phyloP scores from a whole-genome alignment of 2,888 invertebrate species.

The Chymomyza amoena region DNA sequence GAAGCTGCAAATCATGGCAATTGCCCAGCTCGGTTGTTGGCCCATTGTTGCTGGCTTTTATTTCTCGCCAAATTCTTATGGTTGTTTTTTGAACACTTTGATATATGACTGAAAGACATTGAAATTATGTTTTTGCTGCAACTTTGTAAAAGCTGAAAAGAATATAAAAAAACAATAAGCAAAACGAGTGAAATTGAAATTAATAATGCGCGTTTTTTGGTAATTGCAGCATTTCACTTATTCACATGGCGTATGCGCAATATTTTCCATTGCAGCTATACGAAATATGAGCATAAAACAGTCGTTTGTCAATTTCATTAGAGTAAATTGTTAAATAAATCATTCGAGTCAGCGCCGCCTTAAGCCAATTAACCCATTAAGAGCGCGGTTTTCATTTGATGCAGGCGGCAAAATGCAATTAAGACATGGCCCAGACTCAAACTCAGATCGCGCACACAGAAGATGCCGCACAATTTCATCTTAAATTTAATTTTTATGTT shows the following conservation, averaged over 20 bases:
- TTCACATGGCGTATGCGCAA: slow-evolving; percentile 20
- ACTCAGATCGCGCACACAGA: background rate
- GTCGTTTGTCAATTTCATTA: slow-evolving; percentile 63
- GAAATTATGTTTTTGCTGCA: slow-evolving; percentile 32
- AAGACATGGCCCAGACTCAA: slow-evolving; percentile 29
- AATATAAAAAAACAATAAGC: background rate
- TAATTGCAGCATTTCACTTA: background rate
- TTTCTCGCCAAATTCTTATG: background rate
- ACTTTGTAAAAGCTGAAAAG: background rate
- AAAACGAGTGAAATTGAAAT: slow-evolving; percentile 54
- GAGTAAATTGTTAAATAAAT: slow-evolving; percentile 10
- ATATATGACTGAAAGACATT: slow-evolving; percentile 39
- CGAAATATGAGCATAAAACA: background rate
- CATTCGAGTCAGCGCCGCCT: slow-evolving; percentile 32
- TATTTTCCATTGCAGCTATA: background rate
- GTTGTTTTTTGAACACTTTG: slow-evolving; percentile 27
- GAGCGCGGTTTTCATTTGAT: slow-evolving; percentile 49
- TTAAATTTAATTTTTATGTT: slow-evolving; percentile 63
- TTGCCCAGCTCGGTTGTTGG: slow-evolving; percentile 28
- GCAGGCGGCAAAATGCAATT: slow-evolving; percentile 64
- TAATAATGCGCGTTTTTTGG: slow-evolving; percentile 49
- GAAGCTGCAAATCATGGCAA: slow-evolving; percentile 61
- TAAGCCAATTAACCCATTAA: slow-evolving; percentile 68
- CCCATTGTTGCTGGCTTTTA: slow-evolving; percentile 31
- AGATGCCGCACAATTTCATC: slow-evolving; percentile 2